Base-by-base conservation (phyloP, 2,888 invertebrate genomes). In the Drepanosiphum platanoidis region DNA sequence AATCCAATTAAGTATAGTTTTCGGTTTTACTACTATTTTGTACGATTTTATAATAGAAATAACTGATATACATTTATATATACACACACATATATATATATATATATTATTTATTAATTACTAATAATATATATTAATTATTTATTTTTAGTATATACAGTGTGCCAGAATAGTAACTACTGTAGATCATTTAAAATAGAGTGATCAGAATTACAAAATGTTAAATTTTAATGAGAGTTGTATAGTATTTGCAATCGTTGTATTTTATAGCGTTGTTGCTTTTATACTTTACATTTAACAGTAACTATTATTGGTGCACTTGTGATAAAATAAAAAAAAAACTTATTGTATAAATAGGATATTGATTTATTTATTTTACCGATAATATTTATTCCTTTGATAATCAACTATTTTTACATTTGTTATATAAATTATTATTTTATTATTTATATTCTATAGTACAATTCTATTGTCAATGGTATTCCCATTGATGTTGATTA, bases 21-120 rank as follows among this genome's bases (percentile, higher is more conserved):
- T 64, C 66, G 75, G 52, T 84, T 84, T 75, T 75, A 75, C 75
- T 74, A 83, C 83, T 75, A 84, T 84, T 84, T 84, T 84, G 74
- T 84, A 84, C 58, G 22, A 84, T 84, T 84, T 75, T 84, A 84
- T 84, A 36, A 68, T 84, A 84, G 64, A 77, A 77, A 68, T 52
- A 52, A 75, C 30, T 84, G 66, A 66, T 83, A 83, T 83, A 82
- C 61, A 71, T 61, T n/a, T n/a, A n/a, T n/a, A n/a, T n/a, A n/a
- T n/a, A n/a, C n/a, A n/a, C n/a, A n/a, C n/a, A n/a, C n/a, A n/a
- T n/a, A n/a, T n/a, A n/a, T n/a, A n/a, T n/a, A n/a, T n/a, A n/a
- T n/a, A n/a, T n/a, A n/a, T n/a, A n/a, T n/a, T n/a, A n/a, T n/a
- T n/a, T 81, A 81, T 34, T 70, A 52, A 80, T 68, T n/a, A 46